A percentile compares a stretch with the other conserved stretches of the same genome.
Conservation (phyloP, 2,888 invertebrate species). For the Eledona agricola region DNA sequence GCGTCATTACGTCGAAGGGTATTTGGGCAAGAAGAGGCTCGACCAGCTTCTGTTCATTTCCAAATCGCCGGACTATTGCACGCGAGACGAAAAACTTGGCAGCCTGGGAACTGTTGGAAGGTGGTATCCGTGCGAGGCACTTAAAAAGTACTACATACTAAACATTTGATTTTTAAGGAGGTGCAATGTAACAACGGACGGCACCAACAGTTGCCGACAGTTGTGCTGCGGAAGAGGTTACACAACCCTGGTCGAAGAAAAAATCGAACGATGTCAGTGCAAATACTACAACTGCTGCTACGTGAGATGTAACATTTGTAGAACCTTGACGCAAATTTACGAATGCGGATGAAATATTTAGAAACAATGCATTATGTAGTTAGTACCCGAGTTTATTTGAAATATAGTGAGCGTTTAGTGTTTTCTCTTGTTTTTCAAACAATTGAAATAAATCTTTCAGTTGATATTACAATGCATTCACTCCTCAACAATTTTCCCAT, state of each 20-base stretch:
- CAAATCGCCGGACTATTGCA: slow-evolving; percentile 86
- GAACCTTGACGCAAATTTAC: slow-evolving; percentile 74
- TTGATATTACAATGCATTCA: no score
- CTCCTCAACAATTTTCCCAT: no score
- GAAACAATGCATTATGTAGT: neutral
- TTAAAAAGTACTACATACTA: neutral
- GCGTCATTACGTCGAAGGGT: slow-evolving; percentile 48
- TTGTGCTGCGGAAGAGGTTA: slow-evolving; percentile 88
- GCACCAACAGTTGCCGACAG: slow-evolving; percentile 77
- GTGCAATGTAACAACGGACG: slow-evolving; percentile 75
- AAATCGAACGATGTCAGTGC: slow-evolving; percentile 81
- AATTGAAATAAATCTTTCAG: no score
- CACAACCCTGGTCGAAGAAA: slow-evolving; percentile 72
- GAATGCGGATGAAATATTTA: slow-evolving; percentile 70
- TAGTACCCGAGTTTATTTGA: no score
- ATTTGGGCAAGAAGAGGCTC: slow-evolving; percentile 41
- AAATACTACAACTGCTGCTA: slow-evolving; percentile 89
- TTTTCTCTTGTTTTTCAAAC: no score
- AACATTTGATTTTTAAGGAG: slow-evolving; percentile 64
- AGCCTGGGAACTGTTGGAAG: slow-evolving; percentile 81
- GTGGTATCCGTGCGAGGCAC: no score
- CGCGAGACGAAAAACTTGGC: slow-evolving; percentile 75
- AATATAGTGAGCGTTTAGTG: no score
- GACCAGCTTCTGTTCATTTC: slow-evolving; percentile 78
- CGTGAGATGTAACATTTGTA: slow-evolving; percentile 86